Conservation (phyloP, 2,797 vertebrate species). For the Acanthiza pusilla region DNA sequence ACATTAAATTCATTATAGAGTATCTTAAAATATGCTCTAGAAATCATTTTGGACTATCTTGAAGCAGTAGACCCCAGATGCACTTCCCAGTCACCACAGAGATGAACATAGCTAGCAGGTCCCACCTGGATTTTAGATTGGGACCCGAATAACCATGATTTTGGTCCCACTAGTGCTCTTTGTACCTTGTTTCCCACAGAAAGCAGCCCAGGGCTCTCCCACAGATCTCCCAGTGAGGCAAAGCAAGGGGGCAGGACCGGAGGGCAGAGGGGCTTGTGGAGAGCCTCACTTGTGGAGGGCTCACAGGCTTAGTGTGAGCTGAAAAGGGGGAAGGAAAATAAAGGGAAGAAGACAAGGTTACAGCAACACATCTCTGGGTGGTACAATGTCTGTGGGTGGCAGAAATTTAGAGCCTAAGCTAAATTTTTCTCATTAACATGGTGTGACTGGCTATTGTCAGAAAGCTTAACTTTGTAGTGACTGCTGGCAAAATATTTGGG, state of each 20-base stretch:
- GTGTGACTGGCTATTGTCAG: slow-evolving; percentile 13
- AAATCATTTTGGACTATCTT: background rate
- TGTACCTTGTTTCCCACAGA: background rate
- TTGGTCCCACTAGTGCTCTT: rapidly evolving
- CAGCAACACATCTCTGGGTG: background rate
- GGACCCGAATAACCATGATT: background rate
- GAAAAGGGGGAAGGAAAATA: background rate
- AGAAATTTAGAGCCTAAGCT: background rate
- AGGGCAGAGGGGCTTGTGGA: background rate
- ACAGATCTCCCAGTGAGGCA: background rate
- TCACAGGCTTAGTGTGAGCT: rapidly evolving
- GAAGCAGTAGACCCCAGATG: background rate
- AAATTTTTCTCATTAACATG: slow-evolving; percentile 1
- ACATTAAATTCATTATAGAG: background rate
- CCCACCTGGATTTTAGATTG: background rate
- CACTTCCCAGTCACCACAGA: background rate
- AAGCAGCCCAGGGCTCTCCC: background rate
- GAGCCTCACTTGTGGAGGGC: background rate
- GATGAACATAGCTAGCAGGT: background rate
- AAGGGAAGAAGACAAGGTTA: background rate
- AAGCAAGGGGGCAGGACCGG: background rate
- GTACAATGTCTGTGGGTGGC: slow-evolving; percentile 5
- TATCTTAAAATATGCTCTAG: background rate
- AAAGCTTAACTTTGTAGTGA: background rate
- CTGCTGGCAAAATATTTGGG: slow-evolving; percentile 13